These are phyloP conservation scores for Apodemus speciosus DNA, from an alignment of 2,113 vertebrate genomes.

Conservation along the genomic window DNA sequence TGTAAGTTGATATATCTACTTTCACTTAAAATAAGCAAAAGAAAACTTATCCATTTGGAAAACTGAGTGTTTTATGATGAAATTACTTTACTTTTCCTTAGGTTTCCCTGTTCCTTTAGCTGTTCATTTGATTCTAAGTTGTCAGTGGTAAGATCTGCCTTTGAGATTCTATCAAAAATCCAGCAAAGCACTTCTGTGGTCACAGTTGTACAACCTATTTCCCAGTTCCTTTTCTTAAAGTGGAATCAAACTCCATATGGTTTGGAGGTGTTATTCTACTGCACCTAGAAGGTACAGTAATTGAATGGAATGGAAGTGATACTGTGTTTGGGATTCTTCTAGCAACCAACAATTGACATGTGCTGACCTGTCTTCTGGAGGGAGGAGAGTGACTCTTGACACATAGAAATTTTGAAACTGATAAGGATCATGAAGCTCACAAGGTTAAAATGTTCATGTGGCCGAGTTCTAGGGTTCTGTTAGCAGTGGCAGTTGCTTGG, in stretches of 20 bases:
- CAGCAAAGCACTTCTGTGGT: not conserved
- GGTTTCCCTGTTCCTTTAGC: not conserved
- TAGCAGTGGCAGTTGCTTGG: not conserved
- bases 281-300: not conserved
- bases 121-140: not conserved
- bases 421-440: not conserved
- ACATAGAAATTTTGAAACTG: not conserved
- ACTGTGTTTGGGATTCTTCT: rapidly evolving
- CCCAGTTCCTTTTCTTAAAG: not conserved
- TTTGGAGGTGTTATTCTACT: not conserved
- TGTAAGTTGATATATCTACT: not conserved
- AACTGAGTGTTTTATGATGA: not conserved
- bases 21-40: not conserved
- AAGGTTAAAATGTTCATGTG: not conserved
- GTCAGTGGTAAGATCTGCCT: not conserved
- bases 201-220: not conserved
- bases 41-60: not conserved
- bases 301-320: not conserved
- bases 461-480: not conserved
- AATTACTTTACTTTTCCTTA: slow-evolving; percentile 16
- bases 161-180: not conserved
- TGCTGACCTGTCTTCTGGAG: not conserved
- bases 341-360: not conserved
- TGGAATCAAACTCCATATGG: not conserved
- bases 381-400: not conserved